Conservation (phyloP, 2,888 invertebrate genomes). For the Abrostola triplasia region DNA sequence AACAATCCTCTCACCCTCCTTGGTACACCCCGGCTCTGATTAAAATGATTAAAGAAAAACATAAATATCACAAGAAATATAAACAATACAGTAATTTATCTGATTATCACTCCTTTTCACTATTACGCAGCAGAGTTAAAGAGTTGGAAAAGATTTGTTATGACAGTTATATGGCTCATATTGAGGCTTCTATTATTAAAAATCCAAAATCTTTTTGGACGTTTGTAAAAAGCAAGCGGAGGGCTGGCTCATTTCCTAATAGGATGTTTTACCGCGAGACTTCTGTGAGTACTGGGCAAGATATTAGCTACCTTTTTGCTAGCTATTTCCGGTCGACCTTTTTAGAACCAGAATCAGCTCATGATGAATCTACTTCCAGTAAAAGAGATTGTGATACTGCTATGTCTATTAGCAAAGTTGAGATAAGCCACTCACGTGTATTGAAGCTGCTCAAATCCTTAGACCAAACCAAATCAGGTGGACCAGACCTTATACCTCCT, state of each 20-base stretch:
- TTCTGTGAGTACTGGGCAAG: background rate
- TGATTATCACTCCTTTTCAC: conserved; percentile 5
- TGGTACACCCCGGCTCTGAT: background rate
- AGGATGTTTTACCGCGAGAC: conserved; percentile 3
- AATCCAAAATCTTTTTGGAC: conserved; percentile 12
- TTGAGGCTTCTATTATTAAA: conserved; percentile 6
- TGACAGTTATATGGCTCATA: background rate
- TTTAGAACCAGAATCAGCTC: background rate
- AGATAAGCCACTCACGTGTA: conserved; percentile 4
- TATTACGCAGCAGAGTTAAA: background rate
- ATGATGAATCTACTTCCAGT: conserved; percentile 1
- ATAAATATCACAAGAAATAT: conserved; percentile 3
- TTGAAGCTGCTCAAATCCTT: conserved; percentile 4
- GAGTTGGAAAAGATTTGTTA: conserved; percentile 4
- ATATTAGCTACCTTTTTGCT: conserved; percentile 4
- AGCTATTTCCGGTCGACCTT: background rate
- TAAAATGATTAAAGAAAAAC: conserved; percentile 3
- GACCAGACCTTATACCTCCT: conserved; percentile 9
- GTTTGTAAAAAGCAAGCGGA: conserved; percentile 4
- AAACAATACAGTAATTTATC: conserved; percentile 3
- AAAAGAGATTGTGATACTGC: background rate
- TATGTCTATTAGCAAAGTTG: conserved; percentile 4
- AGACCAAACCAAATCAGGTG: conserved; percentile 4
- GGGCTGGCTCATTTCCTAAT: conserved; percentile 10
- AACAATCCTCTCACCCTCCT: background rate